Conservation (phyloP, 2,888 invertebrate genomes). For the Subacronicta megacephala region DNA sequence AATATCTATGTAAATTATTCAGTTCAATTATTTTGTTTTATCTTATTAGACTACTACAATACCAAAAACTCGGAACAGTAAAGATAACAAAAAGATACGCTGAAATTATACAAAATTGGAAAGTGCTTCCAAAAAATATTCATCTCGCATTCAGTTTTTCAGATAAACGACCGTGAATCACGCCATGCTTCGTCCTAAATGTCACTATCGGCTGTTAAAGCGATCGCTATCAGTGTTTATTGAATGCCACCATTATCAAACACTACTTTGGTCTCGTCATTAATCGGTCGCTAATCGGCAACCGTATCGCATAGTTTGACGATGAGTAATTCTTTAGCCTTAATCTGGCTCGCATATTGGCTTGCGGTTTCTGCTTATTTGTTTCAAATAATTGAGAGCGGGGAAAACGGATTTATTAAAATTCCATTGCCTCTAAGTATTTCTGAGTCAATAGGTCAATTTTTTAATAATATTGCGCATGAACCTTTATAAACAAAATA, state of each 20-base stretch:
- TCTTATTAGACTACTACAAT: not conserved
- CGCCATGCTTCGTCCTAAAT: slow-evolving; percentile 34
- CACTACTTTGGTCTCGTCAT: slow-evolving; percentile 55
- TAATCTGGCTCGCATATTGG: slow-evolving; percentile 53
- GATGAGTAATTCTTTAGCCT: slow-evolving; percentile 57
- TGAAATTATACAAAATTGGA: slow-evolving; percentile 8
- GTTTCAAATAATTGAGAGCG: slow-evolving; percentile 32
- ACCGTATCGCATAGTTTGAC: slow-evolving; percentile 58
- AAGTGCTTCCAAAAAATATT: slow-evolving; percentile 15
- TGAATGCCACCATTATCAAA: slow-evolving; percentile 58
- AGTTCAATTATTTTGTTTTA: not conserved
- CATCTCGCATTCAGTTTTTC: slow-evolving; percentile 24
- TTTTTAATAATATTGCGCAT: slow-evolving; percentile 10
- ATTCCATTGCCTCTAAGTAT: slow-evolving; percentile 30
- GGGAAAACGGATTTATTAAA: slow-evolving; percentile 43
- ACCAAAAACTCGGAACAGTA: not conserved
- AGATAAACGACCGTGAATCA: slow-evolving; percentile 47
- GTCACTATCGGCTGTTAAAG: slow-evolving; percentile 39
- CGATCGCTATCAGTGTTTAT: slow-evolving; percentile 57
- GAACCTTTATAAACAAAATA: not conserved
- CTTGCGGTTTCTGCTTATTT: slow-evolving; percentile 42
- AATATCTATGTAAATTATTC: no score
- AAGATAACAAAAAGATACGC: not conserved
- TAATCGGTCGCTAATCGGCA: slow-evolving; percentile 60
- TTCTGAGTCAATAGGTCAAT: slow-evolving; percentile 21